Conservation (phyloP, 2,888 invertebrate species). For the Aproaerema taeniolella region DNA sequence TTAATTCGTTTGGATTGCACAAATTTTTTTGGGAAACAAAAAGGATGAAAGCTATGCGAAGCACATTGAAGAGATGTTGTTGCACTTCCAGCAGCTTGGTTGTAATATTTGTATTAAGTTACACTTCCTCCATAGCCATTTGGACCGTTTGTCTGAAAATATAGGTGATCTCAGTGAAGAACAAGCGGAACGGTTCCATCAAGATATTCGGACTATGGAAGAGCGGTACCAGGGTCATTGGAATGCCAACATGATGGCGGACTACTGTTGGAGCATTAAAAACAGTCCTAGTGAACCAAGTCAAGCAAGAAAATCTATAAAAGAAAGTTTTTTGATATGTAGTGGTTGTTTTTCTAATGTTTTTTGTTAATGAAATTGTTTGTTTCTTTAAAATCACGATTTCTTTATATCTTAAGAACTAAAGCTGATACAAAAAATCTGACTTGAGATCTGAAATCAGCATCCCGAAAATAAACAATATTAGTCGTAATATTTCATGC, state of each 20-base stretch:
- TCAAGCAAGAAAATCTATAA: neutral
- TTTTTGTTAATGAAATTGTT: too few species aligned
- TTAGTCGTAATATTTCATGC: too few species aligned
- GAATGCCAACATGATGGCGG: neutral
- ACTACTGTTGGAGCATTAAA: conserved; percentile 1
- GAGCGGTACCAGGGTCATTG: conserved; percentile 13
- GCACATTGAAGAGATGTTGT: conserved; percentile 4
- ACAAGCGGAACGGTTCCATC: conserved; percentile 17
- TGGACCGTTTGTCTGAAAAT: conserved; percentile 17
- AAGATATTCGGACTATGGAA: conserved; percentile 13
- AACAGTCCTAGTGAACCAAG: neutral
- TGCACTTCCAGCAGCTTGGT: conserved; percentile 7
- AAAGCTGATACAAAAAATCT: too few species aligned
- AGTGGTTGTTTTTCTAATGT: too few species aligned
- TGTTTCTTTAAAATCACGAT: too few species aligned
- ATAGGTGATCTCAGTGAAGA: conserved; percentile 16
- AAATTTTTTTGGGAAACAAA: conserved; percentile 8
- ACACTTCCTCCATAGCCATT: conserved; percentile 16
- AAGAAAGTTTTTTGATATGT: neutral
- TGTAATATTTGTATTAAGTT: conserved; percentile 16
- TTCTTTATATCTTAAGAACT: too few species aligned
- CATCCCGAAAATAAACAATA: too few species aligned
- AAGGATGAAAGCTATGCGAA: neutral
- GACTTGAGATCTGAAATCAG: too few species aligned
- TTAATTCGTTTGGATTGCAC: neutral